phyloP scores from a whole-genome alignment of 1,140 invertebrate genomes.

The Drosophila nasuta region DNA sequence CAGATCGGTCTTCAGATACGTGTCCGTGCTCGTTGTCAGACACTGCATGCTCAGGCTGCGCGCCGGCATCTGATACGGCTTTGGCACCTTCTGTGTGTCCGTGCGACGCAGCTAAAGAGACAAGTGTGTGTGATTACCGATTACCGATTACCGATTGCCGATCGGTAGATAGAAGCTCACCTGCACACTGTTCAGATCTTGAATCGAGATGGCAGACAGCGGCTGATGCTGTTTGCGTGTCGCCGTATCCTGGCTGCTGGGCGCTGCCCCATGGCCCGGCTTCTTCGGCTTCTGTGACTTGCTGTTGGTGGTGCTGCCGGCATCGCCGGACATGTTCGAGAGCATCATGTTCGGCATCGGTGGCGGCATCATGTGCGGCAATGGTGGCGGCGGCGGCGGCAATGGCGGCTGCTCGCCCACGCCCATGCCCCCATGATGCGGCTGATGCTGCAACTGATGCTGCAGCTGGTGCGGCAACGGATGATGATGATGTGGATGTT shows the following conservation, averaged over 20 bases:
- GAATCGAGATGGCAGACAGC: slow-evolving; percentile 92
- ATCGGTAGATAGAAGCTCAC: slow-evolving; percentile 39
- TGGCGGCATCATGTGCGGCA: slow-evolving; percentile 85
- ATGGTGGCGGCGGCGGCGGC: slow-evolving; percentile 76
- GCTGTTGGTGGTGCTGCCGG: slow-evolving; percentile 40
- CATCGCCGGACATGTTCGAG: slow-evolving; percentile 62
- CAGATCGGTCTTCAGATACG: slow-evolving; percentile 93
- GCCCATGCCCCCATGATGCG: slow-evolving; percentile 62
- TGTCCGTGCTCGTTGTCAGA: slow-evolving; percentile 88
- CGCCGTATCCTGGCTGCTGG: slow-evolving; percentile 85
- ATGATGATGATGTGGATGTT: slow-evolving; percentile 79
- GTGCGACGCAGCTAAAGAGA: slow-evolving; percentile 88
- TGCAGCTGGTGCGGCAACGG: slow-evolving; percentile 50
- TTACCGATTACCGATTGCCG: no score
- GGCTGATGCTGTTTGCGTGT: slow-evolving; percentile 88
- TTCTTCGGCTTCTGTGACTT: slow-evolving; percentile 73
- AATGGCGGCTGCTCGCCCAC: slow-evolving; percentile 74
- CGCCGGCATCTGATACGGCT: slow-evolving; percentile 92
- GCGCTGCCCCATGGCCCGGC: slow-evolving; percentile 79
- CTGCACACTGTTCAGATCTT: slow-evolving; percentile 93
- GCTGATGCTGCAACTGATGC: slow-evolving; percentile 73
- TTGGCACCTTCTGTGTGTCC: slow-evolving; percentile 90
- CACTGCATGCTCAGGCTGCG: slow-evolving; percentile 90
- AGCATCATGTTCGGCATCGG: slow-evolving; percentile 85
- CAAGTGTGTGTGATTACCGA: no score